Percentiles rank a stretch among this genome's conserved stretches.
Evolutionary conservation across 2,113 vertebrate genomes (phyloP).

Genomic region (chimpanzee (Pan troglodytes)): NHGRI_mPanTro3-v2.1_pri NC_072417.2:94373001-94373500

Average conservation of each 20-base stretch:
- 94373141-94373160: not conserved
- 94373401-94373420: too few relatives aligned
- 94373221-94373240: not conserved
- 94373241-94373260: accelerated
- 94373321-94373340: too few relatives aligned
- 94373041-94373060: too few relatives aligned
- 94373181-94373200: not conserved
- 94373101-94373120: accelerated
- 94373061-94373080: not conserved
- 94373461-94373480: too few relatives aligned
- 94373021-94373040: too few relatives aligned
- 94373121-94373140: too few relatives aligned
- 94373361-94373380: too few relatives aligned
- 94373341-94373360: not conserved
- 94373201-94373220: not conserved
- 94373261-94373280: too few relatives aligned
- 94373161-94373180: not conserved
- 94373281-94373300: too few relatives aligned
- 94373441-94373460: too few relatives aligned
- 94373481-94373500: too few relatives aligned
- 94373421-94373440: accelerated
- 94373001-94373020: not conserved
- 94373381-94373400: too few relatives aligned
- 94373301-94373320: not conserved
- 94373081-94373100: not conserved